These are phyloP conservation scores for Acipenser oxyrinchus DNA, from an alignment of 2,797 vertebrate genomes.

Conservation along the genomic window DNA sequence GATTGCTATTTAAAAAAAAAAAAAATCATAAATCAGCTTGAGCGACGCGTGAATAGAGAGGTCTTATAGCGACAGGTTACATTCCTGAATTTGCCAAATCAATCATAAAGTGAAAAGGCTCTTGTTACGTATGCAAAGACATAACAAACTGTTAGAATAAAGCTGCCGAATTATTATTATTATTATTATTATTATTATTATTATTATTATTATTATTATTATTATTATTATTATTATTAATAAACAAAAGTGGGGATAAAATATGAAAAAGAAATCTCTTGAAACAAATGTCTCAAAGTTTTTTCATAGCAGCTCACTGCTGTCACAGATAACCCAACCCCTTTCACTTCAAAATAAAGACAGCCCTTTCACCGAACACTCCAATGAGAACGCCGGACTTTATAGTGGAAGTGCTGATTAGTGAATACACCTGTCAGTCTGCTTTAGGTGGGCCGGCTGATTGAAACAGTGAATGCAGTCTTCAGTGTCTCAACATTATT, in stretches of 20 bases:
- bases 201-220: too few species aligned
- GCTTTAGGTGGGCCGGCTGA: slow-evolving; percentile 35
- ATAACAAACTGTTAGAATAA: too few species aligned
- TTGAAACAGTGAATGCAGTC: slow-evolving; percentile 31
- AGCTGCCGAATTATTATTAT: too few species aligned
- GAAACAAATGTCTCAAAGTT: slow-evolving; percentile 18
- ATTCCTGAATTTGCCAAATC: background rate
- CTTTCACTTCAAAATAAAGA: slow-evolving; percentile 3
- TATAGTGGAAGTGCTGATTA: slow-evolving; percentile 21
- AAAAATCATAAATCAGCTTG: slow-evolving; percentile 15
- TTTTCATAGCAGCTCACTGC: slow-evolving; percentile 7
- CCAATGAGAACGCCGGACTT: slow-evolving; percentile 27
- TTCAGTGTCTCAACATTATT: slow-evolving; percentile 36
- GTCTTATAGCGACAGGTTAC: slow-evolving; percentile 2
- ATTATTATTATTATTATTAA: too few species aligned
- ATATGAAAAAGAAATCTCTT: too few species aligned
- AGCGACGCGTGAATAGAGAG: slow-evolving; percentile 13
- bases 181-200: too few species aligned
- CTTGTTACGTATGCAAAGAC: too few species aligned
- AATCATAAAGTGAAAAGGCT: too few species aligned
- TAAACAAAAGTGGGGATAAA: too few species aligned
- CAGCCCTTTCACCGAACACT: slow-evolving; percentile 10
- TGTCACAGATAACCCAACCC: slow-evolving; percentile 18
- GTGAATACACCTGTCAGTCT: slow-evolving; percentile 26
- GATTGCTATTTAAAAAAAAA: slow-evolving; percentile 7